Percentiles rank a stretch among this genome's conserved stretches.
These are phyloP conservation scores for Steinernema hermaphroditum DNA, from an alignment of 2,888 invertebrate genomes.

Conservation along the genomic window DNA sequence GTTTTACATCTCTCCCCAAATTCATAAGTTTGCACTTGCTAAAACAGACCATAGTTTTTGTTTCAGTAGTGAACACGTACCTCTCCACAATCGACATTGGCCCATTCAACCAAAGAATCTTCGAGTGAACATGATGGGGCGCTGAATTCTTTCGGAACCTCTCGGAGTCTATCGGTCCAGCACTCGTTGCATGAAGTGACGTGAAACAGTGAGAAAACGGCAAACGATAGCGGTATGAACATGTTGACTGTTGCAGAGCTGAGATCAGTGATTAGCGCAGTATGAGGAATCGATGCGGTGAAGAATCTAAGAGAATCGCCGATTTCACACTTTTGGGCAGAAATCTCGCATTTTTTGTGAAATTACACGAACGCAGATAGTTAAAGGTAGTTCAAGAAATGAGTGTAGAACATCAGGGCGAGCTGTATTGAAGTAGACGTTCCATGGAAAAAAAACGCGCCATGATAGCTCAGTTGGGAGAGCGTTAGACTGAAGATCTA, in stretches of 20 bases:
- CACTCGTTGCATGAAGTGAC: not conserved
- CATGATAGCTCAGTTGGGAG: constrained; percentile 67
- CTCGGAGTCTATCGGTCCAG: constrained; percentile 4
- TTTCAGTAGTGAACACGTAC: not conserved
- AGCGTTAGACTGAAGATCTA: constrained; percentile 67
- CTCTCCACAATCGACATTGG: constrained; percentile 6
- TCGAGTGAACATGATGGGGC: not conserved
- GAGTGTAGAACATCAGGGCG: too few species aligned
- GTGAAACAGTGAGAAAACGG: not conserved
- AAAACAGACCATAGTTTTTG: not conserved
- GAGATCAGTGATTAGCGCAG: not conserved
- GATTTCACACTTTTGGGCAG: not conserved
- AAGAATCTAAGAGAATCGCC: not conserved
- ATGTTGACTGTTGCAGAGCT: not conserved
- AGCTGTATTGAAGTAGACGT: too few species aligned
- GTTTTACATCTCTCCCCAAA: constrained; percentile 1
- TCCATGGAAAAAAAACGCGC: too few species aligned
- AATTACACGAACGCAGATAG: not conserved
- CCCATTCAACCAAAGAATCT: constrained; percentile 19
- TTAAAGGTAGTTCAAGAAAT: too few species aligned
- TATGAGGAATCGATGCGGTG: not conserved
- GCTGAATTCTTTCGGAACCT: not conserved
- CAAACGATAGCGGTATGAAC: not conserved
- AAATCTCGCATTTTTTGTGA: not conserved
- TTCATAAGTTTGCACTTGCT: constrained; percentile 1